Percentiles rank a stretch among this genome's conserved stretches.
Conservation (phyloP, 2,113 vertebrate genomes). For the Paraplagusia blochii region DNA sequence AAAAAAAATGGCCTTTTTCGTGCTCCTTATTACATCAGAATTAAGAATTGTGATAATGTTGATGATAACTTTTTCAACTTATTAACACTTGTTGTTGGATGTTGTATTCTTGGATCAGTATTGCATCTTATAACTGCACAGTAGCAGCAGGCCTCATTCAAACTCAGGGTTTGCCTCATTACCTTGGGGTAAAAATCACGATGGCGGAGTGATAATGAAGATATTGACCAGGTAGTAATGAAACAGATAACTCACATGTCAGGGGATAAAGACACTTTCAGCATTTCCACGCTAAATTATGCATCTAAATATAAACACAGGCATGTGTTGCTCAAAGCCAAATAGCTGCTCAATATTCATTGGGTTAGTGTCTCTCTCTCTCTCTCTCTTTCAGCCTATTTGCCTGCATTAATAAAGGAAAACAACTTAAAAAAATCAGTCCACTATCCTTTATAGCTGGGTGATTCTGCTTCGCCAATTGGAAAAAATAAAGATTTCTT, state of each 20-base stretch:
- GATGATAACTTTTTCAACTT: no score
- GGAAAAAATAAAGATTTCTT: no score
- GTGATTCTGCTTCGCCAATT: no score
- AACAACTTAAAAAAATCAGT: conserved; percentile 1
- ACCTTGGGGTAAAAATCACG: conserved; percentile 10
- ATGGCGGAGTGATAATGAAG: conserved; percentile 38
- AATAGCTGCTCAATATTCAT: conserved; percentile 39
- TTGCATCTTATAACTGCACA: no score
- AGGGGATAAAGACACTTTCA: conserved; percentile 9
- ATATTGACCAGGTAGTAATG: conserved; percentile 33
- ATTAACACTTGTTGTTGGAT: no score
- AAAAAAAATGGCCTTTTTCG: no score
- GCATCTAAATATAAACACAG: conserved; percentile 22
- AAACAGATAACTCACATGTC: conserved; percentile 30
- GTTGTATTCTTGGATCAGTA: no score
- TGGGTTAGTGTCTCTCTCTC: no score
- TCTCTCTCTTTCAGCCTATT: conserved; percentile 19
- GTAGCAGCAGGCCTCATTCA: not conserved
- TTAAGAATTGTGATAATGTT: no score
- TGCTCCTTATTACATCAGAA: no score
- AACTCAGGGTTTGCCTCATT: conserved; percentile 6
- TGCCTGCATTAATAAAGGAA: conserved; percentile 35
- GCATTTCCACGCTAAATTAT: conserved; percentile 43
- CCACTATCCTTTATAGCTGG: no score
- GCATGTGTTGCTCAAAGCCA: conserved; percentile 34